Evolutionary conservation across 2,888 invertebrate genomes (phyloP).

Genomic region (Euplagia quadripunctaria): DNA sequence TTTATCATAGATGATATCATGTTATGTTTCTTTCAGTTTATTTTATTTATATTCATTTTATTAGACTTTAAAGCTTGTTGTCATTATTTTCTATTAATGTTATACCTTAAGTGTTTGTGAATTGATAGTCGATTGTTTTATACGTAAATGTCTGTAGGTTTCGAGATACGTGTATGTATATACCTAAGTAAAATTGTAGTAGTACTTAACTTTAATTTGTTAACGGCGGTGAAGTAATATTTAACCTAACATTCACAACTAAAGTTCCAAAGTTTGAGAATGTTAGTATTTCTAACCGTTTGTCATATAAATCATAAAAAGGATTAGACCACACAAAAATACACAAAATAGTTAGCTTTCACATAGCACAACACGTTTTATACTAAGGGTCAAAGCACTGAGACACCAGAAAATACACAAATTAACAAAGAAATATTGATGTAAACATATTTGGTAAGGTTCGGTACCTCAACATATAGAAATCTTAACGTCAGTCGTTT

Average conservation of each 20-base stretch:
- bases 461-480: background rate
- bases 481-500: background rate
- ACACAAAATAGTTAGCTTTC: conserved; percentile 33
- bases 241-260: background rate
- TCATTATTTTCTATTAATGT: too few relatives aligned
- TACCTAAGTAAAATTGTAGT: too few relatives aligned
- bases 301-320: background rate
- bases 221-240: background rate
- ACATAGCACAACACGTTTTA: conserved; percentile 24
- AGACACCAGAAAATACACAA: background rate
- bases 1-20: conserved; percentile 35
- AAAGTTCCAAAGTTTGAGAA: background rate
- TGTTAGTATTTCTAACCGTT: background rate
- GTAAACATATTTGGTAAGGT: background rate
- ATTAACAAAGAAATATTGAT: conserved; percentile 7
- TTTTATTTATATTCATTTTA: background rate
- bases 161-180: background rate
- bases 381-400: background rate
- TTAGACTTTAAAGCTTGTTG: background rate
- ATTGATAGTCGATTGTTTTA: conserved; percentile 27
- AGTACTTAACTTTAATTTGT: background rate
- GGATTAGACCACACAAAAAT: background rate
- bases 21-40: conserved; percentile 20
- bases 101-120: background rate
- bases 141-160: background rate